Evolutionary conservation across 2,888 invertebrate genomes (phyloP).

Genomic region (Sarcophaga caerulescens): DNA sequence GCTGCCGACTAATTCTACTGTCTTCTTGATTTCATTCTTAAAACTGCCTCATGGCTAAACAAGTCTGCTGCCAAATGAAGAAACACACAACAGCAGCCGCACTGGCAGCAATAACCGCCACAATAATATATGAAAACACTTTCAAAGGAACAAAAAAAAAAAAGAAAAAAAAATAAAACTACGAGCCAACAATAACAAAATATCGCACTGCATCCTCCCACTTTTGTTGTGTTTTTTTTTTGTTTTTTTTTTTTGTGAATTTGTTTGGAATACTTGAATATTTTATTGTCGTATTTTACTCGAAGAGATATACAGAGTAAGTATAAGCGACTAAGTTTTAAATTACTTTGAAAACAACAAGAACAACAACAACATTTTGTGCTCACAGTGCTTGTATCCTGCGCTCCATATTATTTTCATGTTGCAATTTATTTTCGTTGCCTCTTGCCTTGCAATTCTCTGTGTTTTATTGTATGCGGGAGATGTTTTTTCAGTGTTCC

Average conservation of each 20-base stretch:
- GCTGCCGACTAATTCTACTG: slow-evolving; percentile 66
- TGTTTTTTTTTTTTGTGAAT: slow-evolving; percentile 14
- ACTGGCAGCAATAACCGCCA: slow-evolving; percentile 52
- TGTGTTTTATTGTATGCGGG: slow-evolving; percentile 65
- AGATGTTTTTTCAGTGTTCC: slow-evolving; percentile 66
- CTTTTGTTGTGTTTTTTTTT: slow-evolving; percentile 71
- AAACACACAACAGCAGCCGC: slow-evolving; percentile 32
- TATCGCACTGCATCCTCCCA: slow-evolving; percentile 80
- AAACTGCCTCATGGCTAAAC: slow-evolving; percentile 68
- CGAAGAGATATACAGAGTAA: slow-evolving; percentile 33
- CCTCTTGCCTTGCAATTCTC: slow-evolving; percentile 52
- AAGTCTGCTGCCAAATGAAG: slow-evolving; percentile 61
- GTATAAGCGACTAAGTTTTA: slow-evolving; percentile 39
- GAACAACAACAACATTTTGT: slow-evolving; percentile 23
- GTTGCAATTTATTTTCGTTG: slow-evolving; percentile 61
- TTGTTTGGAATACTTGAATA: slow-evolving; percentile 49
- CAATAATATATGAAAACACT: slow-evolving; percentile 19
- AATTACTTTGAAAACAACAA: slow-evolving; percentile 47
- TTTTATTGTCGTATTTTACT: slow-evolving; percentile 59
- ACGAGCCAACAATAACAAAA: slow-evolving; percentile 67
- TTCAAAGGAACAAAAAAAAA: slow-evolving; percentile 20
- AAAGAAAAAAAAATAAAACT: not conserved
- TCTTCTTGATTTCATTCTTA: slow-evolving; percentile 68
- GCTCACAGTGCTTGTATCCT: slow-evolving; percentile 25
- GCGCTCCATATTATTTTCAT: slow-evolving; percentile 54